Evolutionary conservation across 2,797 vertebrate species (phyloP).

Genomic region (Microtus obscurus): DNA sequence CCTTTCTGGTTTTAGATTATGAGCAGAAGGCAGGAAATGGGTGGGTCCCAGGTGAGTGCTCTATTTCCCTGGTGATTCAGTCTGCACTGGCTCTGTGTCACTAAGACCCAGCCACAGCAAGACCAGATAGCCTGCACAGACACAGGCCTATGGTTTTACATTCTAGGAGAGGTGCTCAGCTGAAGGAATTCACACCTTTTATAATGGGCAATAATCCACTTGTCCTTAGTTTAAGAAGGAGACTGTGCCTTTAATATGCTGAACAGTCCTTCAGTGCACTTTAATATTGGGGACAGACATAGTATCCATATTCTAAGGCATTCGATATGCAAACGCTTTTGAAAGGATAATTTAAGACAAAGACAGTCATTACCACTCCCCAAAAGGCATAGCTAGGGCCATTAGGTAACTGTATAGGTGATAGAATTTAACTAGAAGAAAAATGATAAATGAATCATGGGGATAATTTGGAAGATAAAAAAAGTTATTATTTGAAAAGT

Average conservation of each 20-base stretch:
- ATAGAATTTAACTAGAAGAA: not conserved
- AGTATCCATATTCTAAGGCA: not conserved
- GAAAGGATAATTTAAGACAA: constrained; percentile 55
- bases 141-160: not conserved
- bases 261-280: not conserved
- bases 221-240: not conserved
- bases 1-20: not conserved
- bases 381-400: not conserved
- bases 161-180: not conserved
- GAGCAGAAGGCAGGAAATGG: not conserved
- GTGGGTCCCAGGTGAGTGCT: not conserved
- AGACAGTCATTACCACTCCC: not conserved
- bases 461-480: not conserved
- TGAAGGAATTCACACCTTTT: not conserved
- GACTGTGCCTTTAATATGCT: not conserved
- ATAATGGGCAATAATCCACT: not conserved
- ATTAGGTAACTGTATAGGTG: not conserved
- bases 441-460: not conserved
- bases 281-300: not conserved
- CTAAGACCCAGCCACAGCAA: not conserved
- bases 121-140: not conserved
- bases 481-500: not conserved
- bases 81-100: not conserved
- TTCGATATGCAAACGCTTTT: not conserved
- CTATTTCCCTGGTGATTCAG: not conserved